Base-by-base conservation (phyloP, 23 tunicate genomes). In the Clavelina lepadiformis region DNA sequence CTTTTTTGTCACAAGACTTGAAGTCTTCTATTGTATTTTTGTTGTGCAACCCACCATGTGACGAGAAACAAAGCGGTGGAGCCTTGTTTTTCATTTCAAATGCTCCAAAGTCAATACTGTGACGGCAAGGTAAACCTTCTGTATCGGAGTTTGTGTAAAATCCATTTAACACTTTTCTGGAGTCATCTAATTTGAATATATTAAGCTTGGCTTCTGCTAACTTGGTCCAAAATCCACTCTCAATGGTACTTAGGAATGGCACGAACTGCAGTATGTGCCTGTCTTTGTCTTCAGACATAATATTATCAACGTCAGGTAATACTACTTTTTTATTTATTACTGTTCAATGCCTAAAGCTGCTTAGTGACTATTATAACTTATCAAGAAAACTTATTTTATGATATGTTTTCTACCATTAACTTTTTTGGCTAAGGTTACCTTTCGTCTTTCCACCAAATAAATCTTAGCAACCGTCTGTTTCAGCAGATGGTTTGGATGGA, bases 11-110 rank as follows among this genome's bases (percentile, higher is more conserved):
- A 26, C 61, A 44, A 52, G 45, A 52, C 80, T 85, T 86, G 55
- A 94, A 94, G 32, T 74, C 79, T 67, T 94, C 99, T 2, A 80
- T 53, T 0, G 99, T 94, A 52, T 94, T 94, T 38, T 65, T 86
- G 76, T 86, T 94, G 49, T 56, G 49, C 51, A 94, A 70, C 28
- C 57, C 49, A 30, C 99, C 99, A 62, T 58, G 77, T 26, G 83
- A 35, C 1, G 27, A n/a, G 32, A 56, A 72, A 31, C 82, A 82
- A 13, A 89, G 57, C 0, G 82, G 73, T 0, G 87, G 78, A 31
- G 81, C 22, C 51, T 63, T 46, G 22, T 54, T 44, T 0, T 19
- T 27, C 5, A 52, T 44, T 1, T 74, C 91, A 56, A 94, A 86
- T 33, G 99, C 76, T 23, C 65, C 63, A 70, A 63, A 86, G 23